These are phyloP conservation scores for Dione juno DNA, from an alignment of 2,888 invertebrate species.

Conservation along the genomic window DNA sequence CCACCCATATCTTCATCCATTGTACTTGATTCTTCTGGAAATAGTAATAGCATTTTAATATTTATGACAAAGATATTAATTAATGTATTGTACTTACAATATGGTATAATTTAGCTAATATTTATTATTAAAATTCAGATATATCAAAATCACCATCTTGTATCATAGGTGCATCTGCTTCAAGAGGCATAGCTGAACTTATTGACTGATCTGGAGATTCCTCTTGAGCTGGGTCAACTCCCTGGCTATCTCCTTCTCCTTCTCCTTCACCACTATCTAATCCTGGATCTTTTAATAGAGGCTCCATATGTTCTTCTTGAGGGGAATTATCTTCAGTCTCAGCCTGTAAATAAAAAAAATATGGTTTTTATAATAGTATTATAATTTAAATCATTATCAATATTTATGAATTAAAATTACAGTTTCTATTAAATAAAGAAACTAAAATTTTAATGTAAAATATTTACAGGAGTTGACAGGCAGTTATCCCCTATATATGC, in stretches of 20 bases:
- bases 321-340: conserved; percentile 70
- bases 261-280: conserved; percentile 68
- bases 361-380: no score
- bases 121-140: not conserved
- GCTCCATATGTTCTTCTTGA: conserved; percentile 72
- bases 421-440: no score
- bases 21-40: conserved; percentile 77
- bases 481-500: conserved; percentile 81
- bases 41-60: not conserved
- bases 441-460: not conserved
- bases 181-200: conserved; percentile 77
- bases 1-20: conserved; percentile 81
- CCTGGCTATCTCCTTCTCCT: conserved; percentile 64
- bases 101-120: not conserved
- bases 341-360: no score
- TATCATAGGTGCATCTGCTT: conserved; percentile 69
- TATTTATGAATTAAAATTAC: no score
- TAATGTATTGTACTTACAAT: no score
- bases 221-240: conserved; percentile 64
- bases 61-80: no score
- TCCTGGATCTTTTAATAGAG: conserved; percentile 65
- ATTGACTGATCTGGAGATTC: conserved; percentile 80
- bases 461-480: conserved; percentile 76
- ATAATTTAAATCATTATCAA: no score
- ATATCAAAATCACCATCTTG: conserved; percentile 66